Evolutionary conservation across 2,797 vertebrate genomes (phyloP).

Genomic region (Pseudochirops corinnae): DNA sequence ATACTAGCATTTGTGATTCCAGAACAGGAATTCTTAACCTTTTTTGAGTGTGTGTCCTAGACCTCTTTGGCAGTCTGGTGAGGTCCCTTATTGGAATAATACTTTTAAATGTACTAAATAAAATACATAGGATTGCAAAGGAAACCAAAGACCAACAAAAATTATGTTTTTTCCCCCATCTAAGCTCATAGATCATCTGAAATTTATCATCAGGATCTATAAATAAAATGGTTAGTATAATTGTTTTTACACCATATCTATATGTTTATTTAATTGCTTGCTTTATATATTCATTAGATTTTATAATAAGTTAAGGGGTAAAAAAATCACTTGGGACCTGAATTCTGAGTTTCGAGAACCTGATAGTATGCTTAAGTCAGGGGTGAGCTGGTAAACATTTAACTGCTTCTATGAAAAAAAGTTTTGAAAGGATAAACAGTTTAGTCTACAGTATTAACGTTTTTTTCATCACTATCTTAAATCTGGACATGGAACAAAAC

Average conservation of each 20-base stretch:
- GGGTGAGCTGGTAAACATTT: background rate
- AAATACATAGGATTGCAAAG: background rate
- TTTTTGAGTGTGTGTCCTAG: background rate
- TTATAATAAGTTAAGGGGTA: background rate
- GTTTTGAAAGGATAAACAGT: background rate
- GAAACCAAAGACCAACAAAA: background rate
- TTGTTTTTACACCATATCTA: background rate
- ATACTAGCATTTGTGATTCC: background rate
- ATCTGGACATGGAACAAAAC: background rate
- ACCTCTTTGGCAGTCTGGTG: background rate
- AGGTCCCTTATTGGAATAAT: background rate
- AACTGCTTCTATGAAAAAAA: background rate
- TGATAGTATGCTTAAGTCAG: background rate
- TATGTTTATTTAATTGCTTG: background rate
- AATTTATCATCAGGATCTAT: background rate
- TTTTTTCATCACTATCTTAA: background rate
- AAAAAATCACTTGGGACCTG: background rate
- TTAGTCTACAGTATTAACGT: background rate
- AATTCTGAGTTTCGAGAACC: background rate
- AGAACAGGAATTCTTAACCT: background rate
- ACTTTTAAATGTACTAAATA: background rate
- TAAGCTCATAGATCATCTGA: background rate
- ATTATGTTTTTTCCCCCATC: background rate
- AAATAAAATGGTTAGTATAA: background rate
- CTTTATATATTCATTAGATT: background rate